Evolutionary conservation across 1,140 invertebrate genomes (phyloP).

Genomic region (Panonychus citri): DNA sequence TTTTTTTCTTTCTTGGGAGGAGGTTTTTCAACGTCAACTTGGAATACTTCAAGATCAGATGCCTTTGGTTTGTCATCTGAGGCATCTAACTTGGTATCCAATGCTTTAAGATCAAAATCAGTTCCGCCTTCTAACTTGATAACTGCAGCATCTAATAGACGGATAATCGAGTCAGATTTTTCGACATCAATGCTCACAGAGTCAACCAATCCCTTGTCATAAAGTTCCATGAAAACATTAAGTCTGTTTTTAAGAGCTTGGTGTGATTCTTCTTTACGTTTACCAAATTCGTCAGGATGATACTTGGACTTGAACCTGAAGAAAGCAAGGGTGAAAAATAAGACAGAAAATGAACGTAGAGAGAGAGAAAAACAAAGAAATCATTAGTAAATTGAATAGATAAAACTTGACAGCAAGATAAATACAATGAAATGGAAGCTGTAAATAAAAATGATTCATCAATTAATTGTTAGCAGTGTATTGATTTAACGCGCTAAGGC

Average conservation of each 20-base stretch:
- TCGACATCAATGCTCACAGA: conserved; percentile 61
- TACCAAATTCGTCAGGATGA: conserved; percentile 83
- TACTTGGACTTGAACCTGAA: conserved; percentile 96
- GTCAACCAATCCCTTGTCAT: conserved; percentile 45
- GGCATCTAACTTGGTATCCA: conserved; percentile 18
- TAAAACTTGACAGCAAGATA: not conserved
- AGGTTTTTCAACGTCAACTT: conserved; percentile 5
- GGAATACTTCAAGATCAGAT: conserved; percentile 3
- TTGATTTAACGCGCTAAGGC: not conserved
- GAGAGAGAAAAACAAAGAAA: not conserved
- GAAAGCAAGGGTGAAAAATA: conserved; percentile 14
- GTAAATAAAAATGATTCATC: no score
- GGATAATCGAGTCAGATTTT: conserved; percentile 59
- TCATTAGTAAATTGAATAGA: not conserved
- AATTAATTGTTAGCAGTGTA: no score
- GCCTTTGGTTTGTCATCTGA: conserved; percentile 14
- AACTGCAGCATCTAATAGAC: conserved; percentile 80
- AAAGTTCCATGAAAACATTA: conserved; percentile 65
- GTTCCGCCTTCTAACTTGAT: conserved; percentile 88
- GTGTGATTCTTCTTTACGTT: conserved; percentile 64
- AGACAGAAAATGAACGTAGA: not conserved
- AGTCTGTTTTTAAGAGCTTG: conserved; percentile 62
- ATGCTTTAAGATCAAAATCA: conserved; percentile 74
- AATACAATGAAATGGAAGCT: no score
- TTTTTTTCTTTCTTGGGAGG: conserved; percentile 8